phyloP scores from a whole-genome alignment of 2,888 invertebrate genomes.

The Polydesmus complanatus region DNA sequence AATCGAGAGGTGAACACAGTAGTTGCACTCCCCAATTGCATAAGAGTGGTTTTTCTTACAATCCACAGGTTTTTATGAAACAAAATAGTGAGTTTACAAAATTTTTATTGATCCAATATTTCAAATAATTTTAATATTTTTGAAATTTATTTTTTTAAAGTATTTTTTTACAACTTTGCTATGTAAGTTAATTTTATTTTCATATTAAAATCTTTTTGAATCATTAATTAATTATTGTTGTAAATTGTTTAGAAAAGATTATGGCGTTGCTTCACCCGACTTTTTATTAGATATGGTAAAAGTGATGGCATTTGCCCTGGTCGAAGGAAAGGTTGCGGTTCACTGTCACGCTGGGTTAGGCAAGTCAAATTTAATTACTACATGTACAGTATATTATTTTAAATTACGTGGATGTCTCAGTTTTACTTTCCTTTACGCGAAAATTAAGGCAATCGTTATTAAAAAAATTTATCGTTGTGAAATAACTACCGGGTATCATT shows the following conservation, averaged over 20 bases:
- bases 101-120: not conserved
- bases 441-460: too few relatives aligned
- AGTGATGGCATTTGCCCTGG: constrained; percentile 66
- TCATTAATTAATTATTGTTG: not conserved
- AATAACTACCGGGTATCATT: too few relatives aligned
- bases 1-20: constrained; percentile 72
- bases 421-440: too few relatives aligned
- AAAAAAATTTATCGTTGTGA: too few relatives aligned
- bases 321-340: constrained; percentile 66
- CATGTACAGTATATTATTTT: not conserved
- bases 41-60: constrained; percentile 67
- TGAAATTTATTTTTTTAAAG: constrained; percentile 37
- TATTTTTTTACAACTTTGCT: constrained; percentile 79
- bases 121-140: not conserved
- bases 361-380: constrained; percentile 19
- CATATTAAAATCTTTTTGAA: not conserved
- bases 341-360: constrained; percentile 67
- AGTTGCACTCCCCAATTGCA: constrained; percentile 63
- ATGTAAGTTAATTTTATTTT: constrained; percentile 33
- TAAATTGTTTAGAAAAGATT: constrained; percentile 49
- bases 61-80: constrained; percentile 69
- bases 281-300: constrained; percentile 80
- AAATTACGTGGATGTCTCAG: too few relatives aligned
- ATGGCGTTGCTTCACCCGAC: constrained; percentile 59
- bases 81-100: constrained; percentile 51